Percentiles rank a stretch among this genome's conserved stretches.
Evolutionary conservation across 2,888 invertebrate species (phyloP).

Genomic region (Drosophila quinaria): DNA sequence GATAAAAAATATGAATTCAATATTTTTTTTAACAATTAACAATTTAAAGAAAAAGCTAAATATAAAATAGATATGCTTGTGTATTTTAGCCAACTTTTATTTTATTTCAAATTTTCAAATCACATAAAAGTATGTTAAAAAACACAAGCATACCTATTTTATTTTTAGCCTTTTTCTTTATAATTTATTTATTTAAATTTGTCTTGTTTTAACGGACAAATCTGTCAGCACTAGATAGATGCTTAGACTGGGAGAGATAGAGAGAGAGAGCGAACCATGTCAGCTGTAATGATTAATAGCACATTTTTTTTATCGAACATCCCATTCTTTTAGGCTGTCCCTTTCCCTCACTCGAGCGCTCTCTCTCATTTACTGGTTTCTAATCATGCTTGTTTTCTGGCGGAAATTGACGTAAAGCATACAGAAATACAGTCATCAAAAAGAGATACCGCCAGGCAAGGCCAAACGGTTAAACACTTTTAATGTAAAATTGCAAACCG

Average conservation of each 20-base stretch:
- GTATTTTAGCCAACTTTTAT: too few relatives aligned
- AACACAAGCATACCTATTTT: too few relatives aligned
- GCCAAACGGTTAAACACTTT: slow-evolving; percentile 26
- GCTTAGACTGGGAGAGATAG: not conserved
- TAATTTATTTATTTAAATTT: too few relatives aligned
- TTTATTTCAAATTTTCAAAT: too few relatives aligned
- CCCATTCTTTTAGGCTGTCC: not conserved
- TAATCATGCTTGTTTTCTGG: slow-evolving; percentile 40
- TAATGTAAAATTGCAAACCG: slow-evolving; percentile 17
- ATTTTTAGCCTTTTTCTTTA: too few relatives aligned
- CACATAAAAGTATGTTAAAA: too few relatives aligned
- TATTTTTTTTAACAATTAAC: not conserved
- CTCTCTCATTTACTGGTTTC: not conserved
- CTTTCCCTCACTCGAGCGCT: not conserved
- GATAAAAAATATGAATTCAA: slow-evolving; percentile 8
- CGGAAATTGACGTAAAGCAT: slow-evolving; percentile 61
- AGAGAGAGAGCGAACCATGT: not conserved
- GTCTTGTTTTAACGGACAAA: too few relatives aligned
- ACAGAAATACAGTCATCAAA: slow-evolving; percentile 14
- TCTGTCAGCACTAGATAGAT: too few relatives aligned
- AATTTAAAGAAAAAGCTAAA: too few relatives aligned
- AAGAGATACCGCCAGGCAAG: slow-evolving; percentile 47
- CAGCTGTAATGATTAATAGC: slow-evolving; percentile 20
- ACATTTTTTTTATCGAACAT: not conserved
- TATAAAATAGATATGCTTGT: too few relatives aligned